phyloP scores from a whole-genome alignment of 2,797 vertebrate species.

The Sebastes itinus region DNA sequence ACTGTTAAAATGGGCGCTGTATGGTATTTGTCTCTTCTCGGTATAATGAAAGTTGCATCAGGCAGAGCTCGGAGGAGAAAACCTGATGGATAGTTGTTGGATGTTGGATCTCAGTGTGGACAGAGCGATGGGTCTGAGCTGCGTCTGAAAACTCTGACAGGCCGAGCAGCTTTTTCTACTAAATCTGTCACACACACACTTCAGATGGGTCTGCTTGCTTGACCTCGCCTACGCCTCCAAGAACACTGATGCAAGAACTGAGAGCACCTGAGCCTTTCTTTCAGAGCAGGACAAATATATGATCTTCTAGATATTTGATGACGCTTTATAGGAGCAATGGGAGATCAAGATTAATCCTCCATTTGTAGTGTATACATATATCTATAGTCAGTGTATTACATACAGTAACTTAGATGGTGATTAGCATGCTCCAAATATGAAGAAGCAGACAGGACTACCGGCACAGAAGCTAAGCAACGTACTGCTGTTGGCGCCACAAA shows the following conservation, averaged over 20 bases:
- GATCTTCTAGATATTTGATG: neutral
- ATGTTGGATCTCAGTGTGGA: neutral
- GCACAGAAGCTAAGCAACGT: neutral
- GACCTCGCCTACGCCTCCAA: constrained; percentile 1
- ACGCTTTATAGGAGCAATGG: neutral
- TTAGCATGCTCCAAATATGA: no score
- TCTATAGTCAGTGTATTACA: no score
- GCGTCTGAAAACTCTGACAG: constrained; percentile 8
- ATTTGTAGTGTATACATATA: no score
- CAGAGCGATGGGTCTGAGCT: neutral
- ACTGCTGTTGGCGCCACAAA: no score
- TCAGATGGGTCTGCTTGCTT: neutral
- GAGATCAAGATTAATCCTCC: neutral
- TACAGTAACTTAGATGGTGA: no score
- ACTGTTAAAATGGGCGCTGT: no score
- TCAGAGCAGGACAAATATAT: neutral
- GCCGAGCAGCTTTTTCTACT: neutral
- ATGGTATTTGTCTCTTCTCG: neutral
- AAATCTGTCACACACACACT: constrained; percentile 5
- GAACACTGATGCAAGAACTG: neutral
- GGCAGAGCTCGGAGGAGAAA: neutral
- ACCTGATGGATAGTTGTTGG: constrained; percentile 11
- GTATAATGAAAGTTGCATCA: neutral
- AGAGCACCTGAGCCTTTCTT: neutral
- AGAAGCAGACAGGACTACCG: no score